Evolutionary conservation across 2,113 vertebrate genomes (phyloP), one percentile per base, ranked within the genome.

Genomic region (Pelvicachromis taeniatus): DNA sequence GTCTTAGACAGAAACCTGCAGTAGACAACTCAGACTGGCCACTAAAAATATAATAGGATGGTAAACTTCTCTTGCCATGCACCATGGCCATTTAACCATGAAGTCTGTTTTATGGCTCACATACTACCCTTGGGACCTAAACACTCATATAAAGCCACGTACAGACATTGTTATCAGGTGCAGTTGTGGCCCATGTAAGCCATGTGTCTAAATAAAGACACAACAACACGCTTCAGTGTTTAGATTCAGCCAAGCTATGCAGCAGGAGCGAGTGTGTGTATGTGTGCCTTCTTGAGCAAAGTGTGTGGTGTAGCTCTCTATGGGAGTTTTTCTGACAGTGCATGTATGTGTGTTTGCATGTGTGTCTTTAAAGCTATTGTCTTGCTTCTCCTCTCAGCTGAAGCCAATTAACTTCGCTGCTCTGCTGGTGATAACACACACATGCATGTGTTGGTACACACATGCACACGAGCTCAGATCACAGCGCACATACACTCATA

Each of bases 331-430:
- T 82, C 61, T 85, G 85, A 88, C 82, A 77, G 31, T 79, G 78
- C 82, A 56, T 91, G 80, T 84, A 3, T 14, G 48, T 86, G 83
- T 54, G 38, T 48, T 42, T 85, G 65, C 21, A 9, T 68, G 17
- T 63, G 83, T 84, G 82, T 86, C 52, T 87, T 88, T 91, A 86
- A 86, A 87, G 79, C 88, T 81, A 91, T 91, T 94, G 94, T 94
- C 83, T 92, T 78, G 68, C 84, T 65, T 90, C 88, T 91, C 85
- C 90, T 90, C 90, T 93, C 91, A 91, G 82, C 94, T 94, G 93
- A 92, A 95, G 93, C 94, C 94, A 95, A 95, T 95, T 95, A 95
- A 93, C 86, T 93, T 81, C 80, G 33, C 83, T 73, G 81, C 91
- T 91, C 91, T 56, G 78, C 75, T 83, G 79, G 89, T 87, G 90